phyloP scores from a whole-genome alignment of 2,888 invertebrate genomes.

The Melanotus villosus region DNA sequence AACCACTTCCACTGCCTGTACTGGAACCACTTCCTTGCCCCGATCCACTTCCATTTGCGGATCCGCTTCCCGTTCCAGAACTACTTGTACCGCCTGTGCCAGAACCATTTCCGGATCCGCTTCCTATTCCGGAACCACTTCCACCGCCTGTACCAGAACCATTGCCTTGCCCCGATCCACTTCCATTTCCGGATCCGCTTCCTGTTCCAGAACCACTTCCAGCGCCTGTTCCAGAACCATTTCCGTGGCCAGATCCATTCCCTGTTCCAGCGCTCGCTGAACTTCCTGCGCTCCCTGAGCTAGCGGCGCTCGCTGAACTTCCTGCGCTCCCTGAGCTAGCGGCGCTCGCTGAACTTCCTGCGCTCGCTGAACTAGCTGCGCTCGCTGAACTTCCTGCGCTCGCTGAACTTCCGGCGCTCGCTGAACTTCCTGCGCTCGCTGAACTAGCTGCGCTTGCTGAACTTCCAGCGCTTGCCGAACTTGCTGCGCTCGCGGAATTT shows the following conservation, averaged over 20 bases:
- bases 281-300: not conserved
- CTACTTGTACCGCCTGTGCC: not conserved
- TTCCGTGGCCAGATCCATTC: not conserved
- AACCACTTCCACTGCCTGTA: not conserved
- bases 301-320: not conserved
- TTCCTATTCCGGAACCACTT: not conserved
- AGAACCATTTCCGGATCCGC: constrained; percentile 1
- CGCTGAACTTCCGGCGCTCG: not conserved
- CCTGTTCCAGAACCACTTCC: not conserved
- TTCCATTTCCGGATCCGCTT: not conserved
- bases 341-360: not conserved
- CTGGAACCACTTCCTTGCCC: not conserved
- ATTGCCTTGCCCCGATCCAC: not conserved
- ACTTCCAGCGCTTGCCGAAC: not conserved
- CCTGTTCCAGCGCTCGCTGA: not conserved
- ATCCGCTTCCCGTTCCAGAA: not conserved
- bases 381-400: not conserved
- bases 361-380: not conserved
- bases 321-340: not conserved
- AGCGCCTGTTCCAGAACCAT: not conserved
- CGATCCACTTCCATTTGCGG: not conserved
- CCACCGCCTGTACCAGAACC: not conserved
- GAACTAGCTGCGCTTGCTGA: not conserved
- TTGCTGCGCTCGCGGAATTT: not conserved
- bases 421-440: not conserved